phyloP scores from a whole-genome alignment of 2,113 vertebrate genomes.

The Pygoscelis antarcticus region DNA sequence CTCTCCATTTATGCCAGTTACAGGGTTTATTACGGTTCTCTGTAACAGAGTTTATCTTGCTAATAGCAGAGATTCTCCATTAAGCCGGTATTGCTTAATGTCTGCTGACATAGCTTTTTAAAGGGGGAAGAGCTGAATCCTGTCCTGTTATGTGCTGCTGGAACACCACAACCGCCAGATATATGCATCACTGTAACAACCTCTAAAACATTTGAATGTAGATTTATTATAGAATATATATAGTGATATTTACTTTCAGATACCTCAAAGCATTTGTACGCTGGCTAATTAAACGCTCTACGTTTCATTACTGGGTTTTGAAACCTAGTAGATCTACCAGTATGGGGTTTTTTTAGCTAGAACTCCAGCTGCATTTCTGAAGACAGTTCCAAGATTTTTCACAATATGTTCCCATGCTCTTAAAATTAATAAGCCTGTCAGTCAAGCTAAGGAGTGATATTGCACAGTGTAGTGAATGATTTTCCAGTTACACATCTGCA shows the following conservation, averaged over 20 bases:
- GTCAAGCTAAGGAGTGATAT: neutral
- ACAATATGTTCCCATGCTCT: neutral
- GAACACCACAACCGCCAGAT: neutral
- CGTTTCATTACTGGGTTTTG: neutral
- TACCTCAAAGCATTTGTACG: neutral
- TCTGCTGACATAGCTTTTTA: neutral
- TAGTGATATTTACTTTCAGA: neutral
- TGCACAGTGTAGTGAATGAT: neutral
- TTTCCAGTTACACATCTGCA: neutral
- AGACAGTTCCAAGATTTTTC: slow-evolving; percentile 6
- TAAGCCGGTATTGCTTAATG: neutral
- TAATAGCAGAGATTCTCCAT: neutral
- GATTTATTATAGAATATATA: neutral
- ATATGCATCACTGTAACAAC: neutral
- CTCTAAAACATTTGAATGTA: neutral
- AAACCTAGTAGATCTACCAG: neutral
- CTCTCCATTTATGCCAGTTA: neutral
- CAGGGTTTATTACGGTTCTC: neutral
- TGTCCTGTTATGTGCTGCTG: neutral
- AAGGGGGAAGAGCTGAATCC: neutral
- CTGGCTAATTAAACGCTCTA: neutral
- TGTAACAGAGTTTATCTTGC: neutral
- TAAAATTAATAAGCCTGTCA: slow-evolving; percentile 9
- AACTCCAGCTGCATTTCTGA: slow-evolving; percentile 1
- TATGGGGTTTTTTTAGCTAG: neutral